Base-by-base conservation (phyloP, 2,797 vertebrate genomes). In the Halcyon leucocephala region DNA sequence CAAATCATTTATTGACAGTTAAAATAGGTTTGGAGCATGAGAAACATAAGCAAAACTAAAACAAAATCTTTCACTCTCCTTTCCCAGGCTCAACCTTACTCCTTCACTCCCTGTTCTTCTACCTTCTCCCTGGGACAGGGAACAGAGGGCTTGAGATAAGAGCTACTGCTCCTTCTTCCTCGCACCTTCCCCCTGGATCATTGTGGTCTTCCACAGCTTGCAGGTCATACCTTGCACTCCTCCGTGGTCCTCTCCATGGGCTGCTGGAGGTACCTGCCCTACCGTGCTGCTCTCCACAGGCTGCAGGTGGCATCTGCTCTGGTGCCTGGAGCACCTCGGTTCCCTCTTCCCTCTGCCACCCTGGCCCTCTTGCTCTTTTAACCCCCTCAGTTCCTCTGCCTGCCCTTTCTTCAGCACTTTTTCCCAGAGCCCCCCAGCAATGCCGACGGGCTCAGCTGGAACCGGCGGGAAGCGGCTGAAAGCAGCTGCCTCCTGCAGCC, bases 1-100 rank as follows among this genome's bases (percentile, higher is more conserved):
- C 42, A 65, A 72, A n/a, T 41, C 41, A 54, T 48, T 41, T 49
- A 57, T 57, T 1, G 1, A 10, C 18, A 57, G 61, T 35, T 57
- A 49, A 57, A 65, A 44, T 8, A 57, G 42, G 42, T 57, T 49
- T 57, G 37, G 18, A 72, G 26, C 42, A 65, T 14, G 25, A 81
- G 44, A 52, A 88, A 81, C 15, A 52, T 60, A 72, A 80, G 26
- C 18, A 65, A 66, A 58, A 51, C 12, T 51, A 51, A 57, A 51
- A 2, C 22, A 28, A 2, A 19, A 14, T 26, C 21, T 48, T 9
- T 17, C 14, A 2, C 2, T 5, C 10, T 12, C 6, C n/a, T 73
- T 46, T 37, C 42, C 35, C 29, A 64, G 19, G 31, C 7, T 42
- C 42, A 64, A 10, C 49, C 44, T 66, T 15, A 9, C 18, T 58